phyloP scores from a whole-genome alignment of 2,888 invertebrate species.

The Hirtodrosophila duncani region DNA sequence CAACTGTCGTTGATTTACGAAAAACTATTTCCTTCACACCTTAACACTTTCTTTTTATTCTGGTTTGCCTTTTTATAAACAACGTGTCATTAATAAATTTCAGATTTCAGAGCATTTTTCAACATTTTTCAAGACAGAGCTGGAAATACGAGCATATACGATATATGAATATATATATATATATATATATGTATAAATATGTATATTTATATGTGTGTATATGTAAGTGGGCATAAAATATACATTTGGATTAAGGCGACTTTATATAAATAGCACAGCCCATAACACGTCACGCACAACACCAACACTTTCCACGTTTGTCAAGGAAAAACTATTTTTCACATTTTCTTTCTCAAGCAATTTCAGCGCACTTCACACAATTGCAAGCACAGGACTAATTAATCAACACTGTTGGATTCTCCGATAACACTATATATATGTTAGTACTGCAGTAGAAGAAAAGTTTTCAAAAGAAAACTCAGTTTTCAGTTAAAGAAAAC shows the following conservation, averaged over 20 bases:
- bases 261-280: slow-evolving; percentile 17
- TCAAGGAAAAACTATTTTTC: background rate
- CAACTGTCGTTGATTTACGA: slow-evolving; percentile 19
- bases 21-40: slow-evolving; percentile 36
- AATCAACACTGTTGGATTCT: too few relatives aligned
- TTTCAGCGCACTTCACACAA: too few relatives aligned
- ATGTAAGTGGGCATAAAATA: slow-evolving; percentile 30
- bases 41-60: slow-evolving; percentile 28
- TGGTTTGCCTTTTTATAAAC: slow-evolving; percentile 31
- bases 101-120: slow-evolving; percentile 27
- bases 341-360: too few relatives aligned
- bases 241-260: slow-evolving; percentile 58
- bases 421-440: too few relatives aligned
- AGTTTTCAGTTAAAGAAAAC: background rate
- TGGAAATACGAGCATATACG: too few relatives aligned
- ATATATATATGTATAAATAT: slow-evolving; percentile 32
- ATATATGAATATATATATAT: background rate
- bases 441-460: background rate
- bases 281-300: too few relatives aligned
- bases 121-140: too few relatives aligned
- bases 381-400: too few relatives aligned
- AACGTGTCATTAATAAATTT: slow-evolving; percentile 44
- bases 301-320: background rate
- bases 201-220: slow-evolving; percentile 45
- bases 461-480: background rate